These are phyloP conservation scores for Periplaneta americana DNA, from an alignment of 1,140 invertebrate genomes.

Conservation along the genomic window DNA sequence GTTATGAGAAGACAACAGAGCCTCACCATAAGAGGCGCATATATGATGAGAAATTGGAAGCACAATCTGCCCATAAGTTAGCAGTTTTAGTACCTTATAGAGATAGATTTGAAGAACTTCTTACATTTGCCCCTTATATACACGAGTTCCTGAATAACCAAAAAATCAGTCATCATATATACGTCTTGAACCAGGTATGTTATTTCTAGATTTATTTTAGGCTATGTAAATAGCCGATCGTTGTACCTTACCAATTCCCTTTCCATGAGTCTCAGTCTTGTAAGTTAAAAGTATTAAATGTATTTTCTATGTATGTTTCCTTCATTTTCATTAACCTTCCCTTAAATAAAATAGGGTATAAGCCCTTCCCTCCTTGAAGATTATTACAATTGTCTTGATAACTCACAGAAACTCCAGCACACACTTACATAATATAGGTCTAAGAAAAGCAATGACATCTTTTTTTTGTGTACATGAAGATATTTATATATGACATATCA, in stretches of 20 bases:
- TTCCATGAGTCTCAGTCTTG: no score
- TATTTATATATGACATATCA: no score
- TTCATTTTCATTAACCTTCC: slow-evolving; percentile 8
- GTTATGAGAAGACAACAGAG: background rate
- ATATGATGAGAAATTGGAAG: background rate
- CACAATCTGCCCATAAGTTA: slow-evolving; percentile 43
- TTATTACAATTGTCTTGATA: no score
- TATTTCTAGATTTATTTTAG: background rate
- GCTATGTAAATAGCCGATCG: slow-evolving; percentile 7
- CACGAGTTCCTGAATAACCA: slow-evolving; percentile 78
- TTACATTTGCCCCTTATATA: slow-evolving; percentile 90
- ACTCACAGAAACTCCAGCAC: no score
- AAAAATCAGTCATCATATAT: slow-evolving; percentile 79
- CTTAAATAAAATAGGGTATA: no score
- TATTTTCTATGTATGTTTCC: no score
- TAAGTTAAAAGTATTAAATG: background rate
- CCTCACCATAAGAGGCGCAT: background rate
- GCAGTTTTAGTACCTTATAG: slow-evolving; percentile 89
- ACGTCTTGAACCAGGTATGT: slow-evolving; percentile 84
- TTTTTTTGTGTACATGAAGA: no score
- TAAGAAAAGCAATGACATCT: no score
- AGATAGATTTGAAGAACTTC: slow-evolving; percentile 91
- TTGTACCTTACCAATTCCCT: slow-evolving; percentile 1
- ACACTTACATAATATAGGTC: no score
- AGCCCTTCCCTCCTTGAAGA: no score